These are phyloP conservation scores for Tragelaphus oryx DNA, from an alignment of 2,797 vertebrate species.

Conservation along the genomic window DNA sequence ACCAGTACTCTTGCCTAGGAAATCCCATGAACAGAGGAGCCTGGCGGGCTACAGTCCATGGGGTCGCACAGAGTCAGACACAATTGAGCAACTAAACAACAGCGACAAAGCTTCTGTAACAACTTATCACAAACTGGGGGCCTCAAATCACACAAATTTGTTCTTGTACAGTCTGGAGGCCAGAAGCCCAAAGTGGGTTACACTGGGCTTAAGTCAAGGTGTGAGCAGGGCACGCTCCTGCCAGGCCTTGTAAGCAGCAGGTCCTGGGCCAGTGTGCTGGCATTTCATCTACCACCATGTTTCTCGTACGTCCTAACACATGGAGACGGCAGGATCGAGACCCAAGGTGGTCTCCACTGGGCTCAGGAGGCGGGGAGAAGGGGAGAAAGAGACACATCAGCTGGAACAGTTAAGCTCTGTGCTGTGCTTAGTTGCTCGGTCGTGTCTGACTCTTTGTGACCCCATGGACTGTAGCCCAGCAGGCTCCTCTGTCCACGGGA, in stretches of 20 bases:
- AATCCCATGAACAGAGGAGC: neutral
- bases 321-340: neutral
- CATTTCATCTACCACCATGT: no score
- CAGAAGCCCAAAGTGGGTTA: neutral
- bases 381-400: neutral
- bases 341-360: neutral
- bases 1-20: neutral
- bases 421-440: neutral
- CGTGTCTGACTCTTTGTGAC: neutral
- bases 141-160: neutral
- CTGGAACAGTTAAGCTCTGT: neutral
- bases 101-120: neutral
- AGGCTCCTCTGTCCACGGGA: neutral
- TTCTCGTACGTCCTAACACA: fast-evolving
- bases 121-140: neutral
- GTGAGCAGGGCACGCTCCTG: fast-evolving
- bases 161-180: neutral
- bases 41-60: neutral
- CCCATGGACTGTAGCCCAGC: neutral
- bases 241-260: neutral
- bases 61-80: fast-evolving
- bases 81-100: fast-evolving
- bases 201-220: no score
- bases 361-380: neutral
- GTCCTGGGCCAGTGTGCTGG: fast-evolving